These are phyloP conservation scores for Empis livida DNA, from an alignment of 2,888 invertebrate genomes.

Conservation along the genomic window DNA sequence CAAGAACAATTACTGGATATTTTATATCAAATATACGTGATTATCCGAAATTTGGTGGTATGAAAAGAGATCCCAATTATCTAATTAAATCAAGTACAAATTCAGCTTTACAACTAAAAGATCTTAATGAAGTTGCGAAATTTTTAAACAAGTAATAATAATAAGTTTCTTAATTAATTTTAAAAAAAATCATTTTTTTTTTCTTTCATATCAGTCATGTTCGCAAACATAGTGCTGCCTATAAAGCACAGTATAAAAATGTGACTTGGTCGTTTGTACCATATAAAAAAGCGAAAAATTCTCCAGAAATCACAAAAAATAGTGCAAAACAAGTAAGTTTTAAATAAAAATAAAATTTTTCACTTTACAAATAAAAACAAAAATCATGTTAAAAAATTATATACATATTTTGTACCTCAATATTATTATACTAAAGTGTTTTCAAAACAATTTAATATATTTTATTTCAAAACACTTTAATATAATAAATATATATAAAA, in stretches of 20 bases:
- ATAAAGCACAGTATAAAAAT: not conserved
- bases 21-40: not conserved
- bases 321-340: not conserved
- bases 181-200: not conserved
- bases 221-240: not conserved
- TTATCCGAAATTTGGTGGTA: not conserved
- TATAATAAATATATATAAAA: no score
- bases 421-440: no score
- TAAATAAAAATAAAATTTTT: no score
- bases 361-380: no score
- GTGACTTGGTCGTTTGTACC: not conserved
- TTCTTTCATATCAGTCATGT: not conserved
- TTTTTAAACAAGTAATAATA: not conserved
- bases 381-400: no score
- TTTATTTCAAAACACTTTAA: no score
- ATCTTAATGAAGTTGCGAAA: not conserved
- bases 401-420: no score
- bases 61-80: not conserved
- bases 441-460: no score
- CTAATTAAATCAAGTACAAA: not conserved
- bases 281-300: not conserved
- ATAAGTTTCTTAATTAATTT: not conserved
- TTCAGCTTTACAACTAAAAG: not conserved
- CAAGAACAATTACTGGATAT: not conserved
- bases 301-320: not conserved